phyloP scores from a whole-genome alignment of 30 jellyfish, hydroid and myxozoan species.

The Sanderia malayensis region DNA sequence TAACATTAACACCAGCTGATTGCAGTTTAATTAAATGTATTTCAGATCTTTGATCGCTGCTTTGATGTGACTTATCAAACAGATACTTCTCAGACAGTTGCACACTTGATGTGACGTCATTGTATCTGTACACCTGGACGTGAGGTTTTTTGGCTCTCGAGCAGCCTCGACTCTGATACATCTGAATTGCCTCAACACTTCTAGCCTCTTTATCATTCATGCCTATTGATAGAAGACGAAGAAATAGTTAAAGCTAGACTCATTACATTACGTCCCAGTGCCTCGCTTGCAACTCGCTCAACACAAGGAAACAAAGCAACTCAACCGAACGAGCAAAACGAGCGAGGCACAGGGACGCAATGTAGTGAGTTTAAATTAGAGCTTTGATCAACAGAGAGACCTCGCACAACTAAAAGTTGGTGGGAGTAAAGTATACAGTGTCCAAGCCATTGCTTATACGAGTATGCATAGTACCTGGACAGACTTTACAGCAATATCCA shows the following conservation, averaged over 20 bases:
- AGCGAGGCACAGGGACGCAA: too few species aligned
- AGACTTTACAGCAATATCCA: constrained; percentile 71
- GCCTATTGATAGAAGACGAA: constrained; percentile 9
- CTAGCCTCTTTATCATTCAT: constrained; percentile 49
- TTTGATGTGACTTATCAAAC: constrained; percentile 61
- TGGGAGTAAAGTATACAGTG: too few species aligned
- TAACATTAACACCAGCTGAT: constrained; percentile 25
- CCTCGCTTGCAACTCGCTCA: too few species aligned
- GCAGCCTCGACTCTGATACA: constrained; percentile 78
- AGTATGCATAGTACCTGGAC: constrained; percentile 57
- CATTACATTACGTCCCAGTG: too few species aligned
- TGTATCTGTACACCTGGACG: constrained; percentile 63
- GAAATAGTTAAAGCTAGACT: too few species aligned
- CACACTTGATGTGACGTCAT: constrained; percentile 13
- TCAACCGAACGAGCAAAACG: background rate
- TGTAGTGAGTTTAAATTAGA: background rate
- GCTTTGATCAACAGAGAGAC: background rate
- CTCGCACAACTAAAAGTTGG: background rate
- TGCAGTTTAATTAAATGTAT: constrained; percentile 31
- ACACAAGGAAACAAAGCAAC: background rate
- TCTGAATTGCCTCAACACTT: constrained; percentile 44
- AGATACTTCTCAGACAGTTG: constrained; percentile 52
- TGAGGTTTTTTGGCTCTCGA: constrained; percentile 54
- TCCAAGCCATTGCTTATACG: too few species aligned
- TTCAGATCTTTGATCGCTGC: constrained; percentile 49